These are phyloP conservation scores for Hipposideros larvatus DNA, from an alignment of 2,797 vertebrate genomes.

Conservation along the genomic window DNA sequence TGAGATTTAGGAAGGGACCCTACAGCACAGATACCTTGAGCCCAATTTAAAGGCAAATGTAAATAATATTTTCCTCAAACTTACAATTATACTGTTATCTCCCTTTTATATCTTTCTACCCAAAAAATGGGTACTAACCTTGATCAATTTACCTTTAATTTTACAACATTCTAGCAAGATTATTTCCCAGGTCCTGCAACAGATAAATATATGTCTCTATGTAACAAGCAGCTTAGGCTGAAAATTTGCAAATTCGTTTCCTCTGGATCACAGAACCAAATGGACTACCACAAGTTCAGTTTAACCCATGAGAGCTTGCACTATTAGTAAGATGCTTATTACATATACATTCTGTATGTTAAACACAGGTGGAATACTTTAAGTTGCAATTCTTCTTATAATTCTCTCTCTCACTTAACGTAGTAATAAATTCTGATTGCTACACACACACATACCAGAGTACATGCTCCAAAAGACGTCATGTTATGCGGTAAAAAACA, in stretches of 20 bases:
- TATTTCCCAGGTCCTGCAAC: background rate
- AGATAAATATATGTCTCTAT: background rate
- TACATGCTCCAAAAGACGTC: background rate
- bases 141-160: background rate
- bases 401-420: background rate
- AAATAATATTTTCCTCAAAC: background rate
- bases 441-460: background rate
- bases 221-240: background rate
- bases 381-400: background rate
- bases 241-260: background rate
- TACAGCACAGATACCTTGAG: background rate
- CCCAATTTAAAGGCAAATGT: background rate
- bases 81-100: conserved; percentile 1
- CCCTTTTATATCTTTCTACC: background rate
- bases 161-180: conserved; percentile 24
- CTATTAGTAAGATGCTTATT: background rate
- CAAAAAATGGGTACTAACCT: background rate
- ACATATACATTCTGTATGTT: background rate
- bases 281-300: background rate
- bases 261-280: background rate
- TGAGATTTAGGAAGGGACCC: background rate
- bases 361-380: background rate
- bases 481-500: background rate
- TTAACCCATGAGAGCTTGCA: background rate
- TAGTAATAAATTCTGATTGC: background rate